Conservation (phyloP, 2,797 vertebrate genomes). For the Pagetopsis macropterus region DNA sequence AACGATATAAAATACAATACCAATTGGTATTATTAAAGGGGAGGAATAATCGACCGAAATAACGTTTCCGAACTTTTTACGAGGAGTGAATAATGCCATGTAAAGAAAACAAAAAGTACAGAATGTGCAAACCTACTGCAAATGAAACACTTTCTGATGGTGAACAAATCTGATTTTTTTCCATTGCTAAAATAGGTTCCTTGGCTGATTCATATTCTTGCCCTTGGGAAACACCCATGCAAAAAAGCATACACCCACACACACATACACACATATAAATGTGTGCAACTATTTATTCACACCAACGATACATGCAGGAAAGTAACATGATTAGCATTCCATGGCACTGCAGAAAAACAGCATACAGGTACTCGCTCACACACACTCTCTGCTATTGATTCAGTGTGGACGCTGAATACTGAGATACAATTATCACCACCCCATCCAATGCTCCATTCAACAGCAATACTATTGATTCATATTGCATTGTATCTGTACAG, state of each 20-base stretch:
- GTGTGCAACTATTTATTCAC: conserved; percentile 40
- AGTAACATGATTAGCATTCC: conserved; percentile 45
- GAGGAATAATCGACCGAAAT: no score
- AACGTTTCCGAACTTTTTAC: no score
- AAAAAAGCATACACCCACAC: background rate
- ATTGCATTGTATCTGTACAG: conserved; percentile 30
- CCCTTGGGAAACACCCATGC: conserved; percentile 17
- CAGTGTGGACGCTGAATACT: conserved; percentile 30
- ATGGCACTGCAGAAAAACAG: conserved; percentile 11
- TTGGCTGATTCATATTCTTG: conserved; percentile 1
- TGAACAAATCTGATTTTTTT: background rate
- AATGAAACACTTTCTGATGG: background rate
- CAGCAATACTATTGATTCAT: conserved; percentile 31
- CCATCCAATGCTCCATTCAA: conserved; percentile 4
- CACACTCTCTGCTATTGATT: conserved; percentile 32
- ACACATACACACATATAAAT: background rate
- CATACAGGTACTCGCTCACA: background rate
- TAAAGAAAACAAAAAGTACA: no score
- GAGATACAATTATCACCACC: conserved; percentile 45
- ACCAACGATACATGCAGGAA: conserved; percentile 41
- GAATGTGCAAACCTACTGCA: background rate
- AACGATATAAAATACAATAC: no score
- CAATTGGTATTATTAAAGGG: no score
- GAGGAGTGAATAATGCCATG: no score
- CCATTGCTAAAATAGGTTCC: background rate